A percentile compares a stretch with the other conserved stretches of the same genome.
Conservation (phyloP, 2,888 invertebrate genomes). For the Standfussiana lucernea region DNA sequence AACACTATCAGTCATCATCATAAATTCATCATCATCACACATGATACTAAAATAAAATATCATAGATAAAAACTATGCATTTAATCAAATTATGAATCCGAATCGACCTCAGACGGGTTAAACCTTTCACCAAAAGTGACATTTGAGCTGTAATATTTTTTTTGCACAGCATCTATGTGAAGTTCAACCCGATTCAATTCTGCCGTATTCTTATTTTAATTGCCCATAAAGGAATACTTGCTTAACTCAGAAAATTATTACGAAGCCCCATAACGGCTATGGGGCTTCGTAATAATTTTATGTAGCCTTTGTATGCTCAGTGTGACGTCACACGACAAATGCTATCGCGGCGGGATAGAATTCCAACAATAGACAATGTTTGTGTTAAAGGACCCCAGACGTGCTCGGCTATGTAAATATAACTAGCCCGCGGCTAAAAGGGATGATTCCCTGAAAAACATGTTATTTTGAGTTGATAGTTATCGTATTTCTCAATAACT, state of each 20-base stretch:
- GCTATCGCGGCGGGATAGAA: constrained; percentile 47
- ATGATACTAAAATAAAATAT: neutral
- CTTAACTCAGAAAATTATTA: constrained; percentile 9
- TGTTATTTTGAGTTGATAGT: neutral
- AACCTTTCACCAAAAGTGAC: neutral
- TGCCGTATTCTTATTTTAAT: constrained; percentile 1
- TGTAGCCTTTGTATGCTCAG: constrained; percentile 20
- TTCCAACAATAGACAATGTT: constrained; percentile 59
- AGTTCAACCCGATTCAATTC: neutral
- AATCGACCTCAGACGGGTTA: too few species aligned
- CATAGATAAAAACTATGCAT: neutral
- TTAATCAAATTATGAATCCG: neutral
- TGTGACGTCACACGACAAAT: constrained; percentile 38
- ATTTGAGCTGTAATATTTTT: neutral
- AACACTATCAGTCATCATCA: neutral
- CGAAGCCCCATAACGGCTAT: constrained; percentile 41
- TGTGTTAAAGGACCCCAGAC: constrained; percentile 37
- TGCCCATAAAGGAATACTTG: neutral
- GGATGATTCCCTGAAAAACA: constrained; percentile 11
- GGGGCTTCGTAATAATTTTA: too few species aligned
- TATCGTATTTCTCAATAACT: neutral
- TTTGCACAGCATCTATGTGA: neutral
- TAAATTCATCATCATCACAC: neutral
- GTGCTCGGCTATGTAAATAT: constrained; percentile 48
- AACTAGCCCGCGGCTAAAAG: constrained; percentile 8